Conservation (phyloP, 2,797 vertebrate genomes). For the Zenarchopterus dispar region DNA sequence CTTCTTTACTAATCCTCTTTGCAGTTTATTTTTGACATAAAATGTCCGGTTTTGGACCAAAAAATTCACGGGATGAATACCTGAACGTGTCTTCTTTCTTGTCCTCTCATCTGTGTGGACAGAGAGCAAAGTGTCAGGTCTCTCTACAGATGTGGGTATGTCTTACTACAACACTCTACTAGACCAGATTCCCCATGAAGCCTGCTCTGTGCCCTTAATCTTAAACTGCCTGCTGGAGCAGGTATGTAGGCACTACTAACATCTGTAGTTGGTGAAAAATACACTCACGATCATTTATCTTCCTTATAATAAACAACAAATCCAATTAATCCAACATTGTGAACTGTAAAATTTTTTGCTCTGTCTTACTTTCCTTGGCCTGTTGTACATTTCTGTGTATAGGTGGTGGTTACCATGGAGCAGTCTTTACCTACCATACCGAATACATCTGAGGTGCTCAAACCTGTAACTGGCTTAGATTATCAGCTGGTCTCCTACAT, state of each 20-base stretch:
- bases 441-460: constrained; percentile 43
- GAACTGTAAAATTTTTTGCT: too few species aligned
- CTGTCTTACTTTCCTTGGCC: neutral
- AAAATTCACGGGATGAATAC: neutral
- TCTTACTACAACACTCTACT: constrained; percentile 88
- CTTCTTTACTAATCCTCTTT: neutral
- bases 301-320: too few species aligned
- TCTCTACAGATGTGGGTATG: constrained; percentile 82
- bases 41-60: neutral
- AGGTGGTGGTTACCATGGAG: constrained; percentile 84
- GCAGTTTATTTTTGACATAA: neutral
- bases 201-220: constrained; percentile 87
- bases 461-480: constrained; percentile 58
- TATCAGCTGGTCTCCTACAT: constrained; percentile 77
- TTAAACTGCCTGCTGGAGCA: constrained; percentile 91
- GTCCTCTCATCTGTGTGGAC: neutral
- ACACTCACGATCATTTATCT: too few species aligned
- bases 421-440: constrained; percentile 58
- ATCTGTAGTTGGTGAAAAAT: too few species aligned
- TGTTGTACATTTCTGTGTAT: constrained; percentile 14
- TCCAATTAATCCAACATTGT: too few species aligned
- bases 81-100: neutral
- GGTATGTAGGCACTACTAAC: constrained; percentile 67
- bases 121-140: constrained; percentile 35
- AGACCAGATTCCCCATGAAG: constrained; percentile 84